Evolutionary conservation across 2,797 vertebrate species (phyloP).

Genomic region (Anguilla obscura): DNA sequence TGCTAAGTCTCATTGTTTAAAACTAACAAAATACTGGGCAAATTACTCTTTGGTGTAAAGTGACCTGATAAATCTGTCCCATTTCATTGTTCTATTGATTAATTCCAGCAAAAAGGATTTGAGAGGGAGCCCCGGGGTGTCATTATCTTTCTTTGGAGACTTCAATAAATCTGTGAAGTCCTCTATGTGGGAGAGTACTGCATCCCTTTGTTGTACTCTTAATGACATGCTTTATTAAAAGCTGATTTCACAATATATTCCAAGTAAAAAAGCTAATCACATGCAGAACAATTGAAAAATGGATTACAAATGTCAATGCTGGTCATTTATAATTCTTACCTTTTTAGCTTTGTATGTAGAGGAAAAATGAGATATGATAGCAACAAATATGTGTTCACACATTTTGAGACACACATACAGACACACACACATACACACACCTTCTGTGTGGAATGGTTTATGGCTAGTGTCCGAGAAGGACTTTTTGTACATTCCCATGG

Average conservation of each 20-base stretch:
- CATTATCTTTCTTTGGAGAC: constrained; percentile 42
- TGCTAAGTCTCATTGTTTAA: neutral
- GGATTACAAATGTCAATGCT: neutral
- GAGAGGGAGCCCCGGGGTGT: constrained; percentile 35
- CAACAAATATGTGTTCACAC: constrained; percentile 17
- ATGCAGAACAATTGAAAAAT: neutral
- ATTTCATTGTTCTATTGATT: constrained; percentile 44
- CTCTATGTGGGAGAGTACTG: constrained; percentile 1
- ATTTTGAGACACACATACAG: neutral
- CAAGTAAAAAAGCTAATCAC: neutral
- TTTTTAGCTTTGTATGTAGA: neutral
- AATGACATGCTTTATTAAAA: constrained; percentile 27
- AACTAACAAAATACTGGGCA: neutral
- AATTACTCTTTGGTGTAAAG: constrained; percentile 25
- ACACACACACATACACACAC: constrained; percentile 16
- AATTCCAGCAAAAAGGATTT: constrained; percentile 36
- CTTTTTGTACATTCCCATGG: neutral
- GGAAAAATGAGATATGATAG: neutral
- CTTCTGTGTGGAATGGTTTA: neutral
- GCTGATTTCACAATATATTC: constrained; percentile 20
- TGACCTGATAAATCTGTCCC: constrained; percentile 39
- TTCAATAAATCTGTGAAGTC: constrained; percentile 45
- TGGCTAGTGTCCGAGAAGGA: neutral
- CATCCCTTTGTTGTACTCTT: neutral
- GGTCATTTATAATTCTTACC: neutral